Evolutionary conservation across 2,797 vertebrate genomes (phyloP).

Genomic region (Poeciliopsis infans): DNA sequence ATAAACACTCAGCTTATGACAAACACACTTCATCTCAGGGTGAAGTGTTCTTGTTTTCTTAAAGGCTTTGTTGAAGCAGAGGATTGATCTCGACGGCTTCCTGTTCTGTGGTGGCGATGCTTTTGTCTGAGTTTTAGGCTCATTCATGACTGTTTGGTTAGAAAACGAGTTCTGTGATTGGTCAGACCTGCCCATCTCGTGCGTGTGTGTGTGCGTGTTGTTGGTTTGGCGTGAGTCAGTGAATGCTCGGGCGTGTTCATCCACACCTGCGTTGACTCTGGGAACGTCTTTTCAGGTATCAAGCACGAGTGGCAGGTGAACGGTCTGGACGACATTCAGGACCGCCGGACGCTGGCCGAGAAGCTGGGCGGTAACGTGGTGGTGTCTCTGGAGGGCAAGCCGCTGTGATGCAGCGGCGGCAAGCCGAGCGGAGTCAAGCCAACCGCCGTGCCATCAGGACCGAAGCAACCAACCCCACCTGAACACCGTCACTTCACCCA

Average conservation of each 20-base stretch:
- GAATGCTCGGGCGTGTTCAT: not conserved
- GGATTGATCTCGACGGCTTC: not conserved
- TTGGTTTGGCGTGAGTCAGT: not conserved
- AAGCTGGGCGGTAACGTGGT: conserved; percentile 92
- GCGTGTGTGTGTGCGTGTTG: no score
- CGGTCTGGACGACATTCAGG: conserved; percentile 89
- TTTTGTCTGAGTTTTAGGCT: not conserved
- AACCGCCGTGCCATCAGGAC: conserved; percentile 82
- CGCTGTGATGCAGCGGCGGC: conserved; percentile 85
- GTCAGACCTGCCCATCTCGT: not conserved
- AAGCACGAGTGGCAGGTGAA: conserved; percentile 94
- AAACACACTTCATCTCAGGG: not conserved
- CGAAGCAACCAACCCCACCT: conserved; percentile 62
- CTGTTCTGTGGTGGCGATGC: not conserved
- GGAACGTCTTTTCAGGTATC: conserved; percentile 79
- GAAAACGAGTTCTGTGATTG: not conserved
- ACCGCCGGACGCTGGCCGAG: conserved; percentile 86
- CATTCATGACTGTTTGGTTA: not conserved
- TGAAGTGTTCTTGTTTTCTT: not conserved
- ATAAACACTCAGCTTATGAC: not conserved
- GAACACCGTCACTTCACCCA: conserved; percentile 82
- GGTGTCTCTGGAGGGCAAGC: conserved; percentile 96
- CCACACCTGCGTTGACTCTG: not conserved
- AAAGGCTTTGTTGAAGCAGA: not conserved
- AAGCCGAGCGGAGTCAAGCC: conserved; percentile 60